Conservation (phyloP, 1,140 invertebrate genomes). For the Achatina immaculata region DNA sequence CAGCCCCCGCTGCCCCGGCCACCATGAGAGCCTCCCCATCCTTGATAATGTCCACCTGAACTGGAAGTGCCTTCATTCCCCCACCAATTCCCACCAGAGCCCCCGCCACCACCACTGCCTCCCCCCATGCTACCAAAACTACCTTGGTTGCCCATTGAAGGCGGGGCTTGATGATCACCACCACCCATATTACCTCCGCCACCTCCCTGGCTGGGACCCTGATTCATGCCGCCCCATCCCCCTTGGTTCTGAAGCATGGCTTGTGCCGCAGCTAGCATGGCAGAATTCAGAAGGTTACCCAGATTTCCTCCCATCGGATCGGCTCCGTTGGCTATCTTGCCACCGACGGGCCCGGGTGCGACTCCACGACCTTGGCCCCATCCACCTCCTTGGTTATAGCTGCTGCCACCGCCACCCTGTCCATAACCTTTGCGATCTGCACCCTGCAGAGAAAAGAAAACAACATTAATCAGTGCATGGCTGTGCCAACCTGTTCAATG, state of each 20-base stretch:
- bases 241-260: conserved; percentile 63
- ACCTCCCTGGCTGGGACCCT: conserved; percentile 50
- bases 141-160: conserved; percentile 3
- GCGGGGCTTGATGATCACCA: conserved; percentile 26
- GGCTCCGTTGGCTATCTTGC: conserved; percentile 49
- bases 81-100: conserved; percentile 33
- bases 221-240: conserved; percentile 57
- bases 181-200: conserved; percentile 46
- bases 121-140: conserved; percentile 38
- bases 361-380: conserved; percentile 48
- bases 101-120: conserved; percentile 21
- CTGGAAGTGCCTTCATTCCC: conserved; percentile 15
- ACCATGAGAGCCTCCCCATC: conserved; percentile 38
- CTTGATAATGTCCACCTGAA: conserved; percentile 30
- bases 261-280: conserved; percentile 67
- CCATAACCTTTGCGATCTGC: conserved; percentile 31
- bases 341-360: conserved; percentile 50
- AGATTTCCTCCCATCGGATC: conserved; percentile 49
- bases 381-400: conserved; percentile 41
- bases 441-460: conserved; percentile 29
- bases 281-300: conserved; percentile 61
- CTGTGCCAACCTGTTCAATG: no score
- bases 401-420: conserved; percentile 23
- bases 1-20: conserved; percentile 37
- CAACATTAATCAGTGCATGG: no score